Evolutionary conservation across 2,113 vertebrate species (phyloP).

Genomic region (Oreochromis tanganicae): DNA sequence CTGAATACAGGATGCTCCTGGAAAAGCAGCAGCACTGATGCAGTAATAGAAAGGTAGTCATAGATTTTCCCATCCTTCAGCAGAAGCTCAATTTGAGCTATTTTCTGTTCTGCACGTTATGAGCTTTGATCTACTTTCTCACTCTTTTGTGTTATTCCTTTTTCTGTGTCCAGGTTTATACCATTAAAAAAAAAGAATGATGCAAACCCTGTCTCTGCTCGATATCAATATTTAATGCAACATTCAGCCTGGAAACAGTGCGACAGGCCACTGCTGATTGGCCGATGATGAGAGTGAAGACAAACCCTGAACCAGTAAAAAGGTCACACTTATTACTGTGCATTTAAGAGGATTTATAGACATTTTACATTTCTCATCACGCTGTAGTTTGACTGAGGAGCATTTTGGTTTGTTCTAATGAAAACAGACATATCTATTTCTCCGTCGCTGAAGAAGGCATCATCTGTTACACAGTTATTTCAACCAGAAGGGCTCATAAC

Average conservation of each 20-base stretch:
- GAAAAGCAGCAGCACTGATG: background rate
- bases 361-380: background rate
- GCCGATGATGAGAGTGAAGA: background rate
- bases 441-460: background rate
- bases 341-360: background rate
- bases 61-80: background rate
- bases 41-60: background rate
- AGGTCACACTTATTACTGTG: background rate
- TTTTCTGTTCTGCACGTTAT: background rate
- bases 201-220: slow-evolving; percentile 12
- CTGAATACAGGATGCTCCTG: background rate
- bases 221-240: slow-evolving; percentile 62
- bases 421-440: background rate
- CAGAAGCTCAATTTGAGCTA: background rate
- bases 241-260: slow-evolving; percentile 58
- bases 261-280: slow-evolving; percentile 46
- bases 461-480: background rate
- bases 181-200: slow-evolving; percentile 12
- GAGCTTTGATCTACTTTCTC: background rate
- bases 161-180: background rate
- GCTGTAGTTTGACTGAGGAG: background rate
- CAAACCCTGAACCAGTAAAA: slow-evolving; percentile 44
- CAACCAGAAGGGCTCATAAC: slow-evolving; percentile 16
- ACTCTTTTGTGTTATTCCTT: background rate
- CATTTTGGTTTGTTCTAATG: background rate